phyloP scores from a whole-genome alignment of 1,140 invertebrate species.

The Eupeodes corollae region DNA sequence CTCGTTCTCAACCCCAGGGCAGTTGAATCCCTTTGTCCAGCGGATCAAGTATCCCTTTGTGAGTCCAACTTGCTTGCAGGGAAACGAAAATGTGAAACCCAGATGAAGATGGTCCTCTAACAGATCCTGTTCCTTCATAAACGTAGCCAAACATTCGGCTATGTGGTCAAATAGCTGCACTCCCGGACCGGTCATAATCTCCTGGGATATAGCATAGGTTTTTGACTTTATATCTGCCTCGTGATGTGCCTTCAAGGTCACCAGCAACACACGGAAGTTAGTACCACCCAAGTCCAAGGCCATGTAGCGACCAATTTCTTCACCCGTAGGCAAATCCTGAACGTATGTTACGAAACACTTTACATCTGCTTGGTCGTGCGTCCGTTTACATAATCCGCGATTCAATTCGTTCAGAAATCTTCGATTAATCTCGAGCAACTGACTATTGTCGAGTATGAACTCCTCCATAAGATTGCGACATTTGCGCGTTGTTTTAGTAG shows the following conservation, averaged over 20 bases:
- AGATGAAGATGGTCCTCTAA: constrained; percentile 45
- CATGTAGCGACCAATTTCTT: constrained; percentile 89
- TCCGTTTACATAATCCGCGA: constrained; percentile 41
- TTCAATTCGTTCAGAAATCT: too few species aligned
- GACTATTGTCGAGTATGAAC: too few species aligned
- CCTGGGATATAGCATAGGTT: constrained; percentile 83
- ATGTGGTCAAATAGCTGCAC: constrained; percentile 91
- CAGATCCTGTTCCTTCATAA: constrained; percentile 70
- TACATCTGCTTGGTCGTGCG: constrained; percentile 62
- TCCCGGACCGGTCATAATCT: constrained; percentile 82
- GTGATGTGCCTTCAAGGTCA: constrained; percentile 63
- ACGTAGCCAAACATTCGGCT: constrained; percentile 84
- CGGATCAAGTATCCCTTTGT: constrained; percentile 73
- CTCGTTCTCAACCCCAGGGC: constrained; percentile 42
- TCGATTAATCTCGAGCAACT: too few species aligned
- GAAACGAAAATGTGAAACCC: constrained; percentile 99
- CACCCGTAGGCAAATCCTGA: constrained; percentile 87
- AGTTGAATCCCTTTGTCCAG: constrained; percentile 61
- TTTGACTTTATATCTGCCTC: constrained; percentile 82
- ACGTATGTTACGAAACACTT: constrained; percentile 94
- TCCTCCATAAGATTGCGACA: too few species aligned
- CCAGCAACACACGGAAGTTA: constrained; percentile 91
- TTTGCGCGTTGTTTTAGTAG: too few species aligned
- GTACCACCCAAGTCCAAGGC: constrained; percentile 97
- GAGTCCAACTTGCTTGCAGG: constrained; percentile 78